Evolutionary conservation across 2,113 vertebrate genomes (phyloP).

Genomic region (Alosa alosa): DNA sequence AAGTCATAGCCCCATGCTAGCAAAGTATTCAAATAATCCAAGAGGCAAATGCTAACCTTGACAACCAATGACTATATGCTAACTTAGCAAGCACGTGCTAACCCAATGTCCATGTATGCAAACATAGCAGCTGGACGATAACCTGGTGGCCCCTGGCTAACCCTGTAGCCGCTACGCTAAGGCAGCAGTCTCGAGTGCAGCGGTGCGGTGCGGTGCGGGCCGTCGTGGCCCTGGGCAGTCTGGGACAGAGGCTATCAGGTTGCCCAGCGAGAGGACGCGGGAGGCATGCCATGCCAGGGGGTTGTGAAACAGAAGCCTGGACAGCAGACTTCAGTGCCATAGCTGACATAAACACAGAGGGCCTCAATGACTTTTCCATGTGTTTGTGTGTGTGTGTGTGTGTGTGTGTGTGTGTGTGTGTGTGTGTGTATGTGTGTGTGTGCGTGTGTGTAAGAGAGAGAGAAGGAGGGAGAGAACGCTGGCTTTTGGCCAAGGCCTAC

Average conservation of each 20-base stretch:
- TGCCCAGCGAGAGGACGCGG: background rate
- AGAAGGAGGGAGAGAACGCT: background rate
- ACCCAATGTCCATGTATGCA: background rate
- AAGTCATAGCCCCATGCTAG: background rate
- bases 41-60: background rate
- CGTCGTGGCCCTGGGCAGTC: background rate
- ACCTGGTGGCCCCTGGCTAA: background rate
- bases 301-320: constrained; percentile 7
- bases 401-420: background rate
- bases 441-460: background rate
- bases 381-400: background rate
- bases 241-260: background rate
- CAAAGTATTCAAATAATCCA: background rate
- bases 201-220: background rate
- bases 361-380: constrained; percentile 1
- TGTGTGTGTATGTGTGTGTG: background rate
- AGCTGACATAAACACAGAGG: background rate
- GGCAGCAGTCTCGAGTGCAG: background rate
- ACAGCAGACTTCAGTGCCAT: background rate
- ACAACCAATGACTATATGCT: background rate
- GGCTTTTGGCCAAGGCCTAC: background rate
- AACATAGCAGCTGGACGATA: background rate
- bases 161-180: background rate
- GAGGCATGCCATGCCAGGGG: background rate
- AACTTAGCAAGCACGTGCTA: background rate